Conservation (phyloP, 2,797 vertebrate genomes). For the Sebastiscus albofasciatus region DNA sequence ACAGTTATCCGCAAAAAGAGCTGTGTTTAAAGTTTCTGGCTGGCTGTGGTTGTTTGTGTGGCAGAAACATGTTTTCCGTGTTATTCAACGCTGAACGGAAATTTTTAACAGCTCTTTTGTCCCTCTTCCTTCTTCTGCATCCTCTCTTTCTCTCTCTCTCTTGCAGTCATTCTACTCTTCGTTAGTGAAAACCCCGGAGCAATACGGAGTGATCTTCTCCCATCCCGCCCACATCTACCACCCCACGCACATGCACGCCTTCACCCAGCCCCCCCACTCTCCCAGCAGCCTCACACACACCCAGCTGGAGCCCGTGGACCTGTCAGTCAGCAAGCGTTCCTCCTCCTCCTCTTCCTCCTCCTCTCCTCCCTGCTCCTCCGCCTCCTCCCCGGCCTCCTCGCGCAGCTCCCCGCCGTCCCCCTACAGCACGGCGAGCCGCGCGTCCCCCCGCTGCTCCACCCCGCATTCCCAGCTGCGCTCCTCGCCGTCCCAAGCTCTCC, state of each 20-base stretch:
- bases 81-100: constrained; percentile 56
- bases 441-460: constrained; percentile 83
- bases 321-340: constrained; percentile 91
- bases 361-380: constrained; percentile 84
- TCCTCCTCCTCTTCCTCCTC: constrained; percentile 85
- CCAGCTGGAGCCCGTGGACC: constrained; percentile 96
- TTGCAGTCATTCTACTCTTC: constrained; percentile 89
- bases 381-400: constrained; percentile 78
- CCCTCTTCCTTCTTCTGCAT: constrained; percentile 59
- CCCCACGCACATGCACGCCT: constrained; percentile 56
- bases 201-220: constrained; percentile 90
- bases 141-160: constrained; percentile 49
- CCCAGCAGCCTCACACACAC: constrained; percentile 81
- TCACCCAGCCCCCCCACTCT: constrained; percentile 83
- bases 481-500: constrained; percentile 83
- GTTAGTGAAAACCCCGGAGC: constrained; percentile 85
- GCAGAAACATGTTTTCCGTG: constrained; percentile 65
- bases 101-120: constrained; percentile 66
- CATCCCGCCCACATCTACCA: constrained; percentile 62
- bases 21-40: constrained; percentile 46
- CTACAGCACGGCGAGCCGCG: constrained; percentile 74
- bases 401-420: constrained; percentile 82
- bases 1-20: constrained; percentile 40
- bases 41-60: constrained; percentile 57
- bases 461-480: constrained; percentile 84